phyloP scores from a whole-genome alignment of 2,113 vertebrate genomes.

The Oreochromis spilurus region DNA sequence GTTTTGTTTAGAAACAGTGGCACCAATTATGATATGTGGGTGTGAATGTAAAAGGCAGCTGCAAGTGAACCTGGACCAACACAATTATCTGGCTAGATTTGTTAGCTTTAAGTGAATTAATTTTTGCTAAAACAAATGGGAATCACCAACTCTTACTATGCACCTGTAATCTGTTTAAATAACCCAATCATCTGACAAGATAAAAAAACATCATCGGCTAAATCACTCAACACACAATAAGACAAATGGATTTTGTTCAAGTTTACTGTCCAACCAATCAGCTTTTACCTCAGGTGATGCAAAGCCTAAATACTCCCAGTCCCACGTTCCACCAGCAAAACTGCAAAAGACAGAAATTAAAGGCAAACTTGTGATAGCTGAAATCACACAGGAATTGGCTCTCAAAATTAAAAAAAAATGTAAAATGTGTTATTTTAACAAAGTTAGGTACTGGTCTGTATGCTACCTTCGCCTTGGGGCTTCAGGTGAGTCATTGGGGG shows the following conservation, averaged over 20 bases:
- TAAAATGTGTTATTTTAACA: neutral
- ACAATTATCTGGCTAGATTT: neutral
- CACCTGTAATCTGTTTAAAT: neutral
- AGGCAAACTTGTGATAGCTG: neutral
- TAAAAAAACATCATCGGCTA: neutral
- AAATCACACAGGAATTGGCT: neutral
- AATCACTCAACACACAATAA: neutral
- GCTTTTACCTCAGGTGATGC: constrained; percentile 91
- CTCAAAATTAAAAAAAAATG: neutral
- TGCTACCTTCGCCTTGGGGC: constrained; percentile 89
- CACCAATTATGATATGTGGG: neutral
- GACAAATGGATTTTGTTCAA: neutral
- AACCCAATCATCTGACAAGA: neutral
- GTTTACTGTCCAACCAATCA: neutral
- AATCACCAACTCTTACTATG: neutral
- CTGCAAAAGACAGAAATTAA: constrained; percentile 66
- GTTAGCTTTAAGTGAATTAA: neutral
- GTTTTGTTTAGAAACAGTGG: neutral
- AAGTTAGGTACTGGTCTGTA: neutral
- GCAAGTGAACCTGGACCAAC: neutral
- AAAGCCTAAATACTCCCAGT: constrained; percentile 99
- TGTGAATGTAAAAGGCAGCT: neutral
- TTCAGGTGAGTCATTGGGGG: constrained; percentile 94
- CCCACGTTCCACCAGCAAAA: constrained; percentile 97
- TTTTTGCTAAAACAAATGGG: neutral